Evolutionary conservation across 1,140 invertebrate species (phyloP), one percentile per base, ranked within the genome.

Genomic region (Drosophila lacteicornis): DNA sequence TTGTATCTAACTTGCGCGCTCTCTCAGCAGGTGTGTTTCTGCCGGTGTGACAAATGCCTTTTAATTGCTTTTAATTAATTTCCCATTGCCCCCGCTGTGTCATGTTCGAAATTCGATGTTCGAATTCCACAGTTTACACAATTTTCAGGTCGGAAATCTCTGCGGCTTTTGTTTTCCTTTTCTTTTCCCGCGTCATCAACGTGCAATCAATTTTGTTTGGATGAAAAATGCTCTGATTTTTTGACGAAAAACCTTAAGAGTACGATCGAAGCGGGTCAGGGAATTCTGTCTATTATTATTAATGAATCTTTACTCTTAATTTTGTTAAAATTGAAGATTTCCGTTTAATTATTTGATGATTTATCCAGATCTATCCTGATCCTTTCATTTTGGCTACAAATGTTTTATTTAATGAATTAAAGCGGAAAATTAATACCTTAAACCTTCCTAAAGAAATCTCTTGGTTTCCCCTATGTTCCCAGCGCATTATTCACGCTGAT

Each of bases 21-120:
- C 61, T 73, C 69, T 71, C 75, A 69, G 67, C 58, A 61, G 75
- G 69, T 74, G 67, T 51, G 46, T 25, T 12, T 36, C 15, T 43
- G 75, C 19, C 30, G 57, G 75, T 79, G 77, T 78, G 83, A 87
- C 84, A 87, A 80, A 83, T 88, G 76, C 57, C 50, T 63, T 79
- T 82, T 79, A 83, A 83, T 83, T 79, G 65, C 75, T 60, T 55
- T 82, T 83, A 83, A 83, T 83, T 83, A 75, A 81, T 76, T 81
- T 71, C 61, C 65, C 38, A 78, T 78, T 57, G 33, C 40, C 13
- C 61, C 51, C 55, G 66, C 67, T 75, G 58, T 75, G 47, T 83
- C 75, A 69, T 77, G 73, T 59, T 56, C 74, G n/a, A 59, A 55
- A 60, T 42, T 19, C 33, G 53, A 51, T 38, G 27, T 27, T 47